Base-by-base conservation (phyloP, 2,113 vertebrate species). In the Ornithorhynchus anatinus region DNA sequence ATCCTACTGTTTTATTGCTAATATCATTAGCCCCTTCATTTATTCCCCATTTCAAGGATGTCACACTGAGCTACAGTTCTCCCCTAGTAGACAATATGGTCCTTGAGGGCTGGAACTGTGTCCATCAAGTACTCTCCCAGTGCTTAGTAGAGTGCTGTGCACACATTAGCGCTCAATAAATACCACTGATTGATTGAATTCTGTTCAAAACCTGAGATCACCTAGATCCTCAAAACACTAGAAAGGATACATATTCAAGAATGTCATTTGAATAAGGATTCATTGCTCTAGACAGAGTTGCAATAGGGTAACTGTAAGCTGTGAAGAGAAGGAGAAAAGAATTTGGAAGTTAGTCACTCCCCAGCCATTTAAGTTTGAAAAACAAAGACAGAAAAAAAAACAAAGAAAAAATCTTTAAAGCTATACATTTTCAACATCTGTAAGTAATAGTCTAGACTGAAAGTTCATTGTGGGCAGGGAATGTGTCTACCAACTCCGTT, bases 171-270 rank as follows among this genome's bases (percentile, higher is more conserved):
- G n/a, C n/a, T n/a, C n/a, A n/a, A n/a, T n/a, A n/a, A n/a, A n/a
- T n/a, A n/a, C n/a, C n/a, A n/a, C n/a, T 1, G 15, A 2, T 67
- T 50, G 31, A 20, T 54, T 17, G 23, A 27, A 32, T 42, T 59
- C 56, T 74, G n/a, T 54, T 42, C 1, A 48, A 48, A n/a, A 29
- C 35, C 56, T 56, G 39, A 33, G 5, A 50, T 10, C 19, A 72
- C 6, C n/a, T 47, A 61, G 27, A 29, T 60, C 23, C 43, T 75
- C 60, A 62, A 59, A 36, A 37, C 33, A 20, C 58, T 17, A 15
- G 5, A 69, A 95, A 97, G 96, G 98, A 99, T 99, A 99, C 97
- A 7, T 96, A 99, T 88, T 96, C 88, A 76, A 98, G 89, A 85
- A 99, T 92, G 59, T 90, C 94, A 44, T 89, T 96, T 42, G 94